Conservation (phyloP, 2,888 invertebrate genomes). For the Tiliacea citrago region DNA sequence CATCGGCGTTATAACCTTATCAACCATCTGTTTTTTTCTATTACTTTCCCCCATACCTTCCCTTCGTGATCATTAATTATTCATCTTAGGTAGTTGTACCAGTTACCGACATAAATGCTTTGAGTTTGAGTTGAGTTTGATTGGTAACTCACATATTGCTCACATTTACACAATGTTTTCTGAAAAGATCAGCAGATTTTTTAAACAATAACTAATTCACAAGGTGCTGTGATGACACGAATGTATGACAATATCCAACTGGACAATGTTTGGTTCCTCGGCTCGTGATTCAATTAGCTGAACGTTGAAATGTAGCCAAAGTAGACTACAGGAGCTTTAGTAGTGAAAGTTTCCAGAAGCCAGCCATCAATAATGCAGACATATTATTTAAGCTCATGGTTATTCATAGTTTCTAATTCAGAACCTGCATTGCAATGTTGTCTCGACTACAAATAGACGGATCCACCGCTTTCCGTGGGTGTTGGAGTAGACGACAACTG, state of each 20-base stretch:
- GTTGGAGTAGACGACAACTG: constrained; percentile 21
- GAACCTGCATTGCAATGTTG: constrained; percentile 24
- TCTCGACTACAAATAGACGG: constrained; percentile 39
- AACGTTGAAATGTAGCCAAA: constrained; percentile 22
- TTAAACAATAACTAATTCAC: not conserved
- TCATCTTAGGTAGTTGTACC: too few species aligned
- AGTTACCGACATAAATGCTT: too few species aligned
- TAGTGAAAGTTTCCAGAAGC: constrained; percentile 24
- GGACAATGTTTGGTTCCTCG: not conserved
- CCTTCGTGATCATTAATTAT: too few species aligned
- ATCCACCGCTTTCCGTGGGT: constrained; percentile 45
- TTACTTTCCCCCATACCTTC: too few species aligned
- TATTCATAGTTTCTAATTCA: constrained; percentile 49
- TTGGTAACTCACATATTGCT: too few species aligned
- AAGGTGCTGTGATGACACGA: not conserved
- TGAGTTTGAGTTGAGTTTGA: too few species aligned
- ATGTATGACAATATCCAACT: not conserved
- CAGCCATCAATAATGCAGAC: constrained; percentile 33
- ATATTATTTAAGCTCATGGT: constrained; percentile 32
- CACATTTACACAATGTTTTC: not conserved
- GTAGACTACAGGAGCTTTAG: not conserved
- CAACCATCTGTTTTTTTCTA: too few species aligned
- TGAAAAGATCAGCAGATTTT: not conserved
- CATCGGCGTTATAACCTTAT: too few species aligned
- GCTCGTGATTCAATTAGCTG: not conserved